Conservation (phyloP, 2,888 invertebrate species). For the Rhagonycha fulva region DNA sequence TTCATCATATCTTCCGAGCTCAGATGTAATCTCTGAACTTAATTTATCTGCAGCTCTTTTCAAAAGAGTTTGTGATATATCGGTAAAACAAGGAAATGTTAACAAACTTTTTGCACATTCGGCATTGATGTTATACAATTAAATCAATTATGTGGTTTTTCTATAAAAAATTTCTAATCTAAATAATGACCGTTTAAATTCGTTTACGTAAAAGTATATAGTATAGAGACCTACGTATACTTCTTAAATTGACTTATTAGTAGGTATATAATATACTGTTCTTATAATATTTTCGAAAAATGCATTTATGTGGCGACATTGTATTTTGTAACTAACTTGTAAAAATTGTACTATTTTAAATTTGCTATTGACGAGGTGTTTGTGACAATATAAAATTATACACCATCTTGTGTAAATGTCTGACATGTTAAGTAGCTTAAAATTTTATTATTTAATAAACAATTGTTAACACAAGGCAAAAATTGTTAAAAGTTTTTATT, state of each 20-base stretch:
- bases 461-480: constrained; percentile 45
- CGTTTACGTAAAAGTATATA: background rate
- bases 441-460: constrained; percentile 32
- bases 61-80: background rate
- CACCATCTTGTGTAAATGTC: constrained; percentile 17
- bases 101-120: background rate
- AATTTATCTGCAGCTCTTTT: background rate
- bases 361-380: constrained; percentile 20
- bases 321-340: constrained; percentile 15
- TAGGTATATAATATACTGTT: background rate
- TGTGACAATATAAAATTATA: constrained; percentile 27
- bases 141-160: background rate
- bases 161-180: background rate
- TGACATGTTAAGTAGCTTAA: constrained; percentile 18
- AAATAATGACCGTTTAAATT: background rate
- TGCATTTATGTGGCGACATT: background rate
- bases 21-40: too few species aligned
- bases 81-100: background rate
- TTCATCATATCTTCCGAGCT: too few species aligned
- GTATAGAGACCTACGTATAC: background rate
- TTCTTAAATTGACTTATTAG: background rate
- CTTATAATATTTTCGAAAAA: background rate
- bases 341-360: constrained; percentile 10
- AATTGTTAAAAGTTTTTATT: constrained; percentile 44
- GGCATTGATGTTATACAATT: background rate